Evolutionary conservation across 2,888 invertebrate species (phyloP).

Genomic region (Drosophila kanekoi): DNA sequence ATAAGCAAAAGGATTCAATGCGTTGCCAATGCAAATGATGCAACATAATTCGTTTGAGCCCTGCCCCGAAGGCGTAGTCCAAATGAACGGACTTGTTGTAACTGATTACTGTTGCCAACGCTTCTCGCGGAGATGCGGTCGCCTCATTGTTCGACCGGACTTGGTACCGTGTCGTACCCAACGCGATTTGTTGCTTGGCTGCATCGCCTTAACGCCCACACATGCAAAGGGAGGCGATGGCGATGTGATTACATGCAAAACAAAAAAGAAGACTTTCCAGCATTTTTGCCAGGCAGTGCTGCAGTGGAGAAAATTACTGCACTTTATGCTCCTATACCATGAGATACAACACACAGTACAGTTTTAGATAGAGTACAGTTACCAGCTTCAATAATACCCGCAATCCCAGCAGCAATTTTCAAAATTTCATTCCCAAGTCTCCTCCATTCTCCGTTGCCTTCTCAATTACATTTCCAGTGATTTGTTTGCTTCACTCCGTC

Average conservation of each 20-base stretch:
- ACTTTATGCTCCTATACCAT: constrained; percentile 39
- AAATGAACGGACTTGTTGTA: constrained; percentile 36
- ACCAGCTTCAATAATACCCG: constrained; percentile 68
- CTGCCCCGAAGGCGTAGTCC: constrained; percentile 70
- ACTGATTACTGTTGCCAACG: constrained; percentile 41
- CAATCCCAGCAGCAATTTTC: constrained; percentile 81
- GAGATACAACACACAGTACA: constrained; percentile 18
- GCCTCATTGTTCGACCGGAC: constrained; percentile 6
- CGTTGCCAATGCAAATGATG: too few relatives aligned
- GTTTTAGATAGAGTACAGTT: constrained; percentile 37
- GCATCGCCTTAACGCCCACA: constrained; percentile 35
- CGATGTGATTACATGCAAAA: constrained; percentile 63
- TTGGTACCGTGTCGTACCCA: constrained; percentile 52
- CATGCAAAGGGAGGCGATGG: constrained; percentile 32
- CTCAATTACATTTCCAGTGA: constrained; percentile 66
- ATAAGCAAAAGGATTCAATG: too few relatives aligned
- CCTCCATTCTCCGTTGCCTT: constrained; percentile 17
- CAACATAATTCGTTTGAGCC: constrained; percentile 59
- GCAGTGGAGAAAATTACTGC: constrained; percentile 64
- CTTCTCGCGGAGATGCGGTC: not conserved
- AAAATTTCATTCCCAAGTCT: constrained; percentile 76
- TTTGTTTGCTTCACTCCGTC: constrained; percentile 64
- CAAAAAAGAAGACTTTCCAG: constrained; percentile 41
- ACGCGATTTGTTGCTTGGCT: constrained; percentile 77
- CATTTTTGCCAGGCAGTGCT: constrained; percentile 59